Conservation (phyloP, 2,797 vertebrate species). For the Anguilla marmorata region DNA sequence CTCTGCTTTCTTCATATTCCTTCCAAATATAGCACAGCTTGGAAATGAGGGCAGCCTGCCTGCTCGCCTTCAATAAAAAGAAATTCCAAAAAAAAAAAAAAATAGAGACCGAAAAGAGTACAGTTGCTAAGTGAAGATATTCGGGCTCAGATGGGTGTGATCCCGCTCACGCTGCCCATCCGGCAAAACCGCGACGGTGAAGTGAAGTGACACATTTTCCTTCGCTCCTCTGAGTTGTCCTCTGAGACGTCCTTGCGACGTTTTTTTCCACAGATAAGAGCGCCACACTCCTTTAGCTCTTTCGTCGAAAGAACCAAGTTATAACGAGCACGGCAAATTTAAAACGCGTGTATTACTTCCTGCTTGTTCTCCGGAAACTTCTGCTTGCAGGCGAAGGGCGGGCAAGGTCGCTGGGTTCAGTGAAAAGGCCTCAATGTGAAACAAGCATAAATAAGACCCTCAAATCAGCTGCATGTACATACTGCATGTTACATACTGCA, state of each 20-base stretch:
- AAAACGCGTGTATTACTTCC: not conserved
- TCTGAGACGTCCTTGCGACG: not conserved
- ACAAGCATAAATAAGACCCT: too few species aligned
- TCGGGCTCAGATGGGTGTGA: not conserved
- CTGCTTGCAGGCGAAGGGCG: not conserved
- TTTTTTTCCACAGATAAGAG: not conserved
- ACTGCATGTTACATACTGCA: too few species aligned
- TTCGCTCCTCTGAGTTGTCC: not conserved
- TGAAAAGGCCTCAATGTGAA: not conserved
- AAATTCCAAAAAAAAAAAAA: not conserved
- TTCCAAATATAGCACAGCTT: too few species aligned
- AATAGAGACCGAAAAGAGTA: not conserved
- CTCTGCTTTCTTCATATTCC: too few species aligned
- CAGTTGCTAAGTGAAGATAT: not conserved
- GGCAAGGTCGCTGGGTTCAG: not conserved
- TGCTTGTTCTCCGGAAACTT: not conserved
- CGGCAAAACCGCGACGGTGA: not conserved
- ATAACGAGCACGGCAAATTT: not conserved
- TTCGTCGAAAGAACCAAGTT: not conserved
- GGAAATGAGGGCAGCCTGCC: too few species aligned
- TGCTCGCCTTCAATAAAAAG: not conserved
- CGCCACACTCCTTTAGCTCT: not conserved
- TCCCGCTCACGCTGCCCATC: not conserved
- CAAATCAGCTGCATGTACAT: too few species aligned
- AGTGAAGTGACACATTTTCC: not conserved